phyloP scores from a whole-genome alignment of 2,797 vertebrate genomes.

The Myoxocephalus aenaeus region DNA sequence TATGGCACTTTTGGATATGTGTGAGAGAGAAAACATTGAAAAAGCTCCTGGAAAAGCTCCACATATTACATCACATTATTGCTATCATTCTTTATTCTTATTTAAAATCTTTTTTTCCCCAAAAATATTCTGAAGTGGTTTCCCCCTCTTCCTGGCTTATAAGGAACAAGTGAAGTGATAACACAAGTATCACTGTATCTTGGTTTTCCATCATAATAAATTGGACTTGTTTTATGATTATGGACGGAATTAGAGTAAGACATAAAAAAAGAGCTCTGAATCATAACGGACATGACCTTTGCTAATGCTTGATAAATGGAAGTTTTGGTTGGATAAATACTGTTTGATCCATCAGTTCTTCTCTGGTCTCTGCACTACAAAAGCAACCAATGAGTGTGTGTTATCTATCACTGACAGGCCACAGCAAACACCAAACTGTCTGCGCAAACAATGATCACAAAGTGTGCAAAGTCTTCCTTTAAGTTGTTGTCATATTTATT shows the following conservation, averaged over 20 bases:
- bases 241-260: background rate
- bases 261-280: background rate
- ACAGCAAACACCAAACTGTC: background rate
- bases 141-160: background rate
- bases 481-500: constrained; percentile 31
- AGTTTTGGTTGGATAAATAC: background rate
- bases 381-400: constrained; percentile 25
- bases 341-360: background rate
- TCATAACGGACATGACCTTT: background rate
- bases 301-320: background rate
- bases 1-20: background rate
- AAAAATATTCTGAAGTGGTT: background rate
- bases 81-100: background rate
- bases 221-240: background rate
- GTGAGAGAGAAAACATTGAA: background rate
- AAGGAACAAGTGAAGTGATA: background rate
- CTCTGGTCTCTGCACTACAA: constrained; percentile 16
- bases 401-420: constrained; percentile 12
- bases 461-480: background rate
- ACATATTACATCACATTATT: background rate
- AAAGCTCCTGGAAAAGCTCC: background rate
- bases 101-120: background rate
- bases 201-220: background rate
- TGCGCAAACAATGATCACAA: constrained; percentile 22
- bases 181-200: background rate